Conservation (phyloP, 2,113 vertebrate genomes). For the Oncorhynchus clarkii region DNA sequence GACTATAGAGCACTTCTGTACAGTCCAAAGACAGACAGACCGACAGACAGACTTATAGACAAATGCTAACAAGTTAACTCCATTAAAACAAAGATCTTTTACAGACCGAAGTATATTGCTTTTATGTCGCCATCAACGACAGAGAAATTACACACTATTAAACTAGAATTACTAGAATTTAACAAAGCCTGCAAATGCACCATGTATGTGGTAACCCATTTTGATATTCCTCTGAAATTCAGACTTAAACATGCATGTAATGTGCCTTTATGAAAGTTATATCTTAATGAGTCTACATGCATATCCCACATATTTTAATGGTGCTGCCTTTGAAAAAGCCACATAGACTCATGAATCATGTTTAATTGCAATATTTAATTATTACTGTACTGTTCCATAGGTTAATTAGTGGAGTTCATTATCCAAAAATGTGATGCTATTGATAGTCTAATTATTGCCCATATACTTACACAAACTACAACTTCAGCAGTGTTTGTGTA, state of each 20-base stretch:
- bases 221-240: background rate
- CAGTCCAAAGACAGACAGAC: background rate
- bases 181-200: too few species aligned
- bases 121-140: constrained; percentile 31
- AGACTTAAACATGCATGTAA: constrained; percentile 13
- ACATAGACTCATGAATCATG: constrained; percentile 54
- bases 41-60: background rate
- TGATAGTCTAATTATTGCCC: constrained; percentile 49
- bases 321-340: constrained; percentile 46
- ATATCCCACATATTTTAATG: constrained; percentile 47
- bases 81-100: constrained; percentile 28
- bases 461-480: constrained; percentile 40
- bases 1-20: background rate
- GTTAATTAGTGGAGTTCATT: constrained; percentile 57
- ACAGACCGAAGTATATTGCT: background rate
- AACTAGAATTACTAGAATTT: background rate
- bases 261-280: constrained; percentile 27
- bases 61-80: constrained; percentile 18
- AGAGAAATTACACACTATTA: constrained; percentile 6
- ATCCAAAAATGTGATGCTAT: constrained; percentile 49
- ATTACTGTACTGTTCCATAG: constrained; percentile 54
- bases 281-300: constrained; percentile 35
- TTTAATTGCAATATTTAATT: constrained; percentile 61
- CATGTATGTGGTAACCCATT: too few species aligned
- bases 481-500: constrained; percentile 51